Conservation (phyloP, 2,888 invertebrate genomes). For the Sceliomorpha sp. region DNA sequence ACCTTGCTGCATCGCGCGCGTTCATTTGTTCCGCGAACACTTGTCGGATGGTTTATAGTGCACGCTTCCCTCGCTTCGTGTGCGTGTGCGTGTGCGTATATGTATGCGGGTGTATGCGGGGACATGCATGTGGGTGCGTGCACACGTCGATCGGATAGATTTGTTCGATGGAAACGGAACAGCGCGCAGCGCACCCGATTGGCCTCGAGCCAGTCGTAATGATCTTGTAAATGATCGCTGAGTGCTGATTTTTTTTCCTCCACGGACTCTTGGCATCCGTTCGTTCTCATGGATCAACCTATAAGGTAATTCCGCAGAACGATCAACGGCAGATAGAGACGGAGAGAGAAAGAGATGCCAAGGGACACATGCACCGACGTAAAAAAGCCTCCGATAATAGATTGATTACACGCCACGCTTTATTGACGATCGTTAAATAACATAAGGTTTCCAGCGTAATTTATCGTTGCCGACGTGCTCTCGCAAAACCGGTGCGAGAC, state of each 20-base stretch:
- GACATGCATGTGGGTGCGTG: no score
- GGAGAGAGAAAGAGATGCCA: neutral
- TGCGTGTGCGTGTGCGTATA: no score
- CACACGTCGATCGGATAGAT: slow-evolving; percentile 39
- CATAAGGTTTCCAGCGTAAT: slow-evolving; percentile 49
- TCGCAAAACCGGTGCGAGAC: slow-evolving; percentile 2
- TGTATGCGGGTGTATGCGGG: no score
- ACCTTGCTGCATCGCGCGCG: slow-evolving; percentile 30
- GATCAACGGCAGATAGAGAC: slow-evolving; percentile 6
- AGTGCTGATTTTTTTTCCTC: slow-evolving; percentile 20
- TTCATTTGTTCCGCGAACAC: slow-evolving; percentile 46
- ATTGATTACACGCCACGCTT: slow-evolving; percentile 64
- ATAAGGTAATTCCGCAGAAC: slow-evolving; percentile 37
- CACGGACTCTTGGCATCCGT: slow-evolving; percentile 20
- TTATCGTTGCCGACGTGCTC: slow-evolving; percentile 48
- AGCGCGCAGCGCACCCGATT: slow-evolving; percentile 8
- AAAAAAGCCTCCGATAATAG: slow-evolving; percentile 59
- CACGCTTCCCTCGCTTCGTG: no score
- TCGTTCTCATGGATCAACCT: slow-evolving; percentile 30
- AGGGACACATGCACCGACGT: slow-evolving; percentile 24
- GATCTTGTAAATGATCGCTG: slow-evolving; percentile 60
- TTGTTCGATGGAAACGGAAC: slow-evolving; percentile 49
- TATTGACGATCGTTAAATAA: slow-evolving; percentile 62
- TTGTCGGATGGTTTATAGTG: slow-evolving; percentile 36
- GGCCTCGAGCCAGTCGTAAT: slow-evolving; percentile 46